phyloP scores from a whole-genome alignment of 2,113 vertebrate genomes.

The Engraulis encrasicolus region DNA sequence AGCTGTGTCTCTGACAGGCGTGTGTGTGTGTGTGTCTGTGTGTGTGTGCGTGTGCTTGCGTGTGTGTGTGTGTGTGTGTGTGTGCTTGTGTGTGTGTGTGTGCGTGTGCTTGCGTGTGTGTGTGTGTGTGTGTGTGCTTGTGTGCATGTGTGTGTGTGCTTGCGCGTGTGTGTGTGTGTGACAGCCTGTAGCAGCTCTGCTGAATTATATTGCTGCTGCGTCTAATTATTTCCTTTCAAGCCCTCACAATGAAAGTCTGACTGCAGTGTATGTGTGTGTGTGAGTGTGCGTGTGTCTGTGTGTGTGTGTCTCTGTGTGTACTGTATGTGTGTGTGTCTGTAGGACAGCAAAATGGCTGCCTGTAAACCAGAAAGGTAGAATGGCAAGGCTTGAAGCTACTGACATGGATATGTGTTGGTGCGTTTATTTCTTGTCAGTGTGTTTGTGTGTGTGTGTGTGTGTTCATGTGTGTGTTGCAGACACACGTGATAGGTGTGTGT shows the following conservation, averaged over 20 bases:
- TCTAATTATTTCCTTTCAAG: constrained; percentile 81
- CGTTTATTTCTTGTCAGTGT: no score
- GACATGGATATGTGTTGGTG: constrained; percentile 75
- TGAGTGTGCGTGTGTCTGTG: not conserved
- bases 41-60: no score
- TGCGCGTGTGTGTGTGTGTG: no score
- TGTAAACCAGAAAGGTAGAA: constrained; percentile 24
- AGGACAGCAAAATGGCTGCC: constrained; percentile 65
- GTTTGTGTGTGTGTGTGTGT: no score
- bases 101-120: no score
- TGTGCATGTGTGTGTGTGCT: no score
- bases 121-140: no score
- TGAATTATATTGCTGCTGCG: constrained; percentile 69
- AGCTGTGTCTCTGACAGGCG: constrained; percentile 70
- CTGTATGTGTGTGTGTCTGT: constrained; percentile 32
- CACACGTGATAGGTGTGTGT: no score
- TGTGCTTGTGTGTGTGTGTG: no score
- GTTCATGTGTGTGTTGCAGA: no score
- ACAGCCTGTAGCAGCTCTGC: constrained; percentile 59
- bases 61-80: no score
- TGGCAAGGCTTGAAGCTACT: constrained; percentile 66
- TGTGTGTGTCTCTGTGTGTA: constrained; percentile 39
- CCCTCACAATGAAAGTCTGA: constrained; percentile 68
- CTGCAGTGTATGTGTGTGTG: constrained; percentile 48
- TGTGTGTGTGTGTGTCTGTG: no score